Evolutionary conservation across 2,888 invertebrate species (phyloP), one percentile per base, ranked within the genome.

Genomic region (Rhamphomyia laevipes): DNA sequence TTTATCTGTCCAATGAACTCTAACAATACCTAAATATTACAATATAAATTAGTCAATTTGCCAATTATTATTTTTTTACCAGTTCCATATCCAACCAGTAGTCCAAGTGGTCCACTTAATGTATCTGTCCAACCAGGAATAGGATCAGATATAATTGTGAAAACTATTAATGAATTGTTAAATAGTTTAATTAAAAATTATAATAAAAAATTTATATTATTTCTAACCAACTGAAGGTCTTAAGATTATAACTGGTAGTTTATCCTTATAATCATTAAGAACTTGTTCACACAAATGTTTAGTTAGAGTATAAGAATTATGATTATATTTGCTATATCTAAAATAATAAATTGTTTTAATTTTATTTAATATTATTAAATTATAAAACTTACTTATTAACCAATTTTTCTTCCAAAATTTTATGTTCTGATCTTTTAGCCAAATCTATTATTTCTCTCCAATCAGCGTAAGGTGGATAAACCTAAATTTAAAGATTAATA

Each of bases 221-320:
- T 27, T 47, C 56, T 49, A 51, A 68, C 93, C 91, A 58, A 95
- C 91, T 0, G 93, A 92, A 0, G 95, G 95, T 51, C 95, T 74
- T 51, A 86, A 78, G 55, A 96, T 84, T 27, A 85, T 76, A 0
- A 81, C 69, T 0, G 93, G 92, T 23, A 95, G 63, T 40, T 73
- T 65, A 11, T 77, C 75, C 27, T 63, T 71, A 18, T 5, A 45
- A 47, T 88, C 86, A 16, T 78, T 74, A 1, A 89, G 76, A 10
- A 88, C 76, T 50, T 85, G 81, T 59, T 96, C 95, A 0, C 88
- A 87, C 55, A 95, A 63, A 50, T 86, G 83, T 66, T 96, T 95
- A 0, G 91, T 86, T 64, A 87, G 91, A 0, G 88, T 89, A 62
- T 96, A 96, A 0, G 94, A 92, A 61, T 95, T 95, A 41, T 31